phyloP scores from a whole-genome alignment of 1,140 invertebrate species.

The Drosophila arizonae region DNA sequence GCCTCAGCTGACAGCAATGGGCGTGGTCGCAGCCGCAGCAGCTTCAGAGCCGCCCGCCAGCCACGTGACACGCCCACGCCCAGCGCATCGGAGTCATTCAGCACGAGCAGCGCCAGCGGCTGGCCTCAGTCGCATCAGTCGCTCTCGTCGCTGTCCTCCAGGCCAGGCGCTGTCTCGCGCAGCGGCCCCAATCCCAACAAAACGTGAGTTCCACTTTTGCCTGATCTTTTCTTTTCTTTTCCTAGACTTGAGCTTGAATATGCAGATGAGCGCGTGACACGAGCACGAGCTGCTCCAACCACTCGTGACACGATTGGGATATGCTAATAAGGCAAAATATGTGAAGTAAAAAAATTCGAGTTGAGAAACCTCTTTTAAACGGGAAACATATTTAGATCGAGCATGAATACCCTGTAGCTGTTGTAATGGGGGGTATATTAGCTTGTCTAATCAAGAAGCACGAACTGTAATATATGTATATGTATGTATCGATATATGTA shows the following conservation, averaged over 20 bases:
- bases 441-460: no score
- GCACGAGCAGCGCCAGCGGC: constrained; percentile 8
- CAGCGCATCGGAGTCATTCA: neutral
- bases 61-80: constrained; percentile 53
- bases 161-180: constrained; percentile 14
- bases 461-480: no score
- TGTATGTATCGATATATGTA: no score
- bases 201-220: constrained; percentile 65
- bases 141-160: constrained; percentile 15
- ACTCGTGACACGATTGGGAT: no score
- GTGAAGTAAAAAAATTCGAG: no score
- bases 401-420: no score
- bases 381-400: no score
- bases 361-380: no score
- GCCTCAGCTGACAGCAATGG: constrained; percentile 1
- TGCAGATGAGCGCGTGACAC: neutral
- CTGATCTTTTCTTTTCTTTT: neutral
- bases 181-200: constrained; percentile 46
- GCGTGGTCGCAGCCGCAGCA: constrained; percentile 42
- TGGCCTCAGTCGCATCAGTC: constrained; percentile 36
- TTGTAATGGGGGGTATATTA: no score
- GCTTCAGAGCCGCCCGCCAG: constrained; percentile 48
- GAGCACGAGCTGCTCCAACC: no score
- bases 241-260: neutral
- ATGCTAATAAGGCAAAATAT: no score